phyloP scores from a whole-genome alignment of 2,888 invertebrate genomes.

The Andrena haemorrhoa region DNA sequence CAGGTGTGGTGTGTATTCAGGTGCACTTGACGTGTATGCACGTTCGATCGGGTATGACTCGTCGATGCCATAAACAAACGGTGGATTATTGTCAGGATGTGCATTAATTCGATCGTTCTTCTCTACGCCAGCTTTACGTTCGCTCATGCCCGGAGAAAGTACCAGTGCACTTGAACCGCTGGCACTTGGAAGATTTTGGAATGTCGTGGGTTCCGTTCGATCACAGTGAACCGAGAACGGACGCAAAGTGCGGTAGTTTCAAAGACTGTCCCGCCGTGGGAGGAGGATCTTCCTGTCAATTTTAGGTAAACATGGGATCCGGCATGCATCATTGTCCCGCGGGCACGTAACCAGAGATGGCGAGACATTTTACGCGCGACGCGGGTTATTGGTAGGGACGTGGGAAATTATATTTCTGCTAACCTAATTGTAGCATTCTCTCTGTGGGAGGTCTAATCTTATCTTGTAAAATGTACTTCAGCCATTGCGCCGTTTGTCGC shows the following conservation, averaged over 20 bases:
- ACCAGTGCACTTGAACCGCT: conserved; percentile 9
- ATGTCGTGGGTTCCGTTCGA: conserved; percentile 42
- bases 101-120: conserved; percentile 17
- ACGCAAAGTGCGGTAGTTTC: conserved; percentile 60
- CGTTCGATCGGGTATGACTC: conserved; percentile 50
- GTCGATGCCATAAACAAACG: conserved; percentile 58
- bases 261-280: conserved; percentile 24
- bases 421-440: conserved; percentile 45
- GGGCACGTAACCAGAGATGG: neutral
- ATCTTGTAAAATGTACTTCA: conserved; percentile 48
- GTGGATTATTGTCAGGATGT: conserved; percentile 31
- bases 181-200: conserved; percentile 39
- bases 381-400: neutral
- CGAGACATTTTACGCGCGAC: neutral
- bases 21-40: conserved; percentile 43
- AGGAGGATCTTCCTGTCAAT: conserved; percentile 17
- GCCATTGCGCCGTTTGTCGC: conserved; percentile 26
- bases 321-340: neutral
- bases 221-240: conserved; percentile 41
- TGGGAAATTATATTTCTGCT: conserved; percentile 28
- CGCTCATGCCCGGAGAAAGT: conserved; percentile 2
- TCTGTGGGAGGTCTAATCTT: conserved; percentile 56
- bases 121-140: neutral
- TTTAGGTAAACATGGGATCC: conserved; percentile 43
- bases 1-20: conserved; percentile 50